Evolutionary conservation across 2,888 invertebrate genomes (phyloP).

Genomic region (Lissocephala sabroskyi): DNA sequence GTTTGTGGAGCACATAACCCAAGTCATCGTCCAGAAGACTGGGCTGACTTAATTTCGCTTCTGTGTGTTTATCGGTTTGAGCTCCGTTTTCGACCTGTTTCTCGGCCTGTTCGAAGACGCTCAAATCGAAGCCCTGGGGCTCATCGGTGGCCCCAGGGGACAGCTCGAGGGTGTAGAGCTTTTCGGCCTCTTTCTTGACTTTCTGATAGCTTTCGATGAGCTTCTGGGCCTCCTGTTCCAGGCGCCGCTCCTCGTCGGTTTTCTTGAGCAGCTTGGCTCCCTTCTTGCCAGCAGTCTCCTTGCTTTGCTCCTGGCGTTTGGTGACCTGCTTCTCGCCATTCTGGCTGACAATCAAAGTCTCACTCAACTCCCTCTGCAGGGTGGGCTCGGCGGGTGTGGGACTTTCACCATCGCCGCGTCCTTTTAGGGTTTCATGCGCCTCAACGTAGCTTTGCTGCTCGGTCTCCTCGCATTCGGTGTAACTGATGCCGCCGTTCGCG

Average conservation of each 20-base stretch:
- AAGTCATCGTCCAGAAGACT: conserved; percentile 40
- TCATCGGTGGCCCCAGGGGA: conserved; percentile 46
- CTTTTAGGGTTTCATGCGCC: conserved; percentile 27
- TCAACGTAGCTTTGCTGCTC: conserved; percentile 61
- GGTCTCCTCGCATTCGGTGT: conserved; percentile 63
- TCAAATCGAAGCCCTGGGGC: conserved; percentile 56
- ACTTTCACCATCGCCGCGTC: neutral
- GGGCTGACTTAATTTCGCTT: neutral
- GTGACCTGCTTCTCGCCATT: conserved; percentile 65
- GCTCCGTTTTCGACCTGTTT: conserved; percentile 20
- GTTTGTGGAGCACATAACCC: conserved; percentile 61
- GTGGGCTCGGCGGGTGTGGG: conserved; percentile 25
- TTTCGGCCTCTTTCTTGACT: conserved; percentile 66
- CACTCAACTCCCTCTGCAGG: conserved; percentile 47
- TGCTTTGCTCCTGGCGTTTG: conserved; percentile 48
- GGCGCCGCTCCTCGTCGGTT: conserved; percentile 61
- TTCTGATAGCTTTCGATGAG: conserved; percentile 68
- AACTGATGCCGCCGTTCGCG: conserved; percentile 43
- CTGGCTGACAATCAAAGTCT: conserved; percentile 47
- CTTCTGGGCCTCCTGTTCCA: conserved; percentile 65
- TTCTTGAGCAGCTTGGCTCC: conserved; percentile 64
- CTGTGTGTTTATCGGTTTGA: neutral
- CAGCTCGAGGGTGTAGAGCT: conserved; percentile 46
- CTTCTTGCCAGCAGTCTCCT: conserved; percentile 48
- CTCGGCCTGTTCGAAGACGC: conserved; percentile 43